phyloP scores from a whole-genome alignment of 2,113 vertebrate species.

The Ranitomeya imitator region DNA sequence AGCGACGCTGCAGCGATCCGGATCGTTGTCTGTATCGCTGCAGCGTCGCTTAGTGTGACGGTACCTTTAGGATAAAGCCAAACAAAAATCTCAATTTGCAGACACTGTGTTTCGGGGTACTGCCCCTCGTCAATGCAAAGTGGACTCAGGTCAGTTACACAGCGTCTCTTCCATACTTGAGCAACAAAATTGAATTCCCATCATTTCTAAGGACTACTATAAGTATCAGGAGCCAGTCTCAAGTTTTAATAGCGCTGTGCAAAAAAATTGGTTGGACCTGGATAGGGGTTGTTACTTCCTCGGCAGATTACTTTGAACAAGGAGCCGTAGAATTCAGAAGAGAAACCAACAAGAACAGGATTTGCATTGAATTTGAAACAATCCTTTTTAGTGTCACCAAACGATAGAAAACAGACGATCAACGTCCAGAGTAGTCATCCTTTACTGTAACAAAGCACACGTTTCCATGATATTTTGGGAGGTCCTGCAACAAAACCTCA shows the following conservation, averaged over 20 bases:
- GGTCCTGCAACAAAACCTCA: slow-evolving; percentile 3
- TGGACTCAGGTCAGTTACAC: slow-evolving; percentile 27
- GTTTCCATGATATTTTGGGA: background rate
- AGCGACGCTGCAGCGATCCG: no score
- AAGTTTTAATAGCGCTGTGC: slow-evolving; percentile 16
- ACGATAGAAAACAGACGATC: background rate
- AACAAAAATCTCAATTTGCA: no score
- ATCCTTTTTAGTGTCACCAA: background rate
- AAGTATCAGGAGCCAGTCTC: slow-evolving; percentile 5
- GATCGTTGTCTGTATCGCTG: no score
- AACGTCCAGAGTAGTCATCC: slow-evolving; percentile 1
- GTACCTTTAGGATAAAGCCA: no score
- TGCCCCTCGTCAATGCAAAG: no score
- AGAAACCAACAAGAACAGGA: slow-evolving; percentile 18
- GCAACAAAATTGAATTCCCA: slow-evolving; percentile 37
- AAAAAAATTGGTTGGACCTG: slow-evolving; percentile 27
- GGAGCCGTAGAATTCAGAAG: background rate
- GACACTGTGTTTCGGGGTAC: no score
- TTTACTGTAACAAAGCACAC: background rate
- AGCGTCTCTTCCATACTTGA: background rate
- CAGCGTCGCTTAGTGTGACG: no score
- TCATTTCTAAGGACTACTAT: slow-evolving; percentile 17
- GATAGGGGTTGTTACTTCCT: slow-evolving; percentile 34
- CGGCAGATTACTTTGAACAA: slow-evolving; percentile 16
- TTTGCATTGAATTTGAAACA: slow-evolving; percentile 39